A percentile compares a stretch with the other conserved stretches of the same genome.
Conservation (phyloP, 2,113 vertebrate genomes). For the Sylvietta virens region DNA sequence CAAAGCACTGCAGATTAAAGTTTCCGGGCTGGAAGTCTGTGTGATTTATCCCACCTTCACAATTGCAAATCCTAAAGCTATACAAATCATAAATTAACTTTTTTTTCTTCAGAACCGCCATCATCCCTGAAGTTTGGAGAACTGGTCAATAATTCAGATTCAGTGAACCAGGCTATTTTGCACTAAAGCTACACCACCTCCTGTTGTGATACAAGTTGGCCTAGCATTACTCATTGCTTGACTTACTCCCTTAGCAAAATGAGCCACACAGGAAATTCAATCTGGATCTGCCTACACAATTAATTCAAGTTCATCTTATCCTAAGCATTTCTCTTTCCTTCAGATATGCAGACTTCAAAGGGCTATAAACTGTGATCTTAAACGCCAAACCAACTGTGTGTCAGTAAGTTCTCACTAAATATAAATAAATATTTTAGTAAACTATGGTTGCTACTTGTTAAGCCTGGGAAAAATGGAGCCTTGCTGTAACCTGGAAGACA, state of each 20-base stretch:
- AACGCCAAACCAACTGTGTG: not conserved
- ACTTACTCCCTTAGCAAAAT: not conserved
- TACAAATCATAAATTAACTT: not conserved
- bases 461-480: not conserved
- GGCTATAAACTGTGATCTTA: conserved; percentile 17
- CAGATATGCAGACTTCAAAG: conserved; percentile 41
- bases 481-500: not conserved
- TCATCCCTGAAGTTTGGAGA: not conserved
- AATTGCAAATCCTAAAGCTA: not conserved
- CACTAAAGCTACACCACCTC: not conserved
- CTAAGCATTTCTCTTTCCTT: conserved; percentile 3
- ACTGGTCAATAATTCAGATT: not conserved
- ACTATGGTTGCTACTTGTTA: not conserved
- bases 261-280: not conserved
- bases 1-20: not conserved
- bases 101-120: not conserved
- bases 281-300: not conserved
- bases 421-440: conserved; percentile 23
- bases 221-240: not conserved
- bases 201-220: not conserved
- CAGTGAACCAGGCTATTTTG: not conserved
- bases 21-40: not conserved
- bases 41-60: not conserved
- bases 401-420: not conserved
- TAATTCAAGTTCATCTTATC: conserved; percentile 23